Base-by-base conservation (phyloP, 2,113 vertebrate genomes). In the Pluvianellus socialis region DNA sequence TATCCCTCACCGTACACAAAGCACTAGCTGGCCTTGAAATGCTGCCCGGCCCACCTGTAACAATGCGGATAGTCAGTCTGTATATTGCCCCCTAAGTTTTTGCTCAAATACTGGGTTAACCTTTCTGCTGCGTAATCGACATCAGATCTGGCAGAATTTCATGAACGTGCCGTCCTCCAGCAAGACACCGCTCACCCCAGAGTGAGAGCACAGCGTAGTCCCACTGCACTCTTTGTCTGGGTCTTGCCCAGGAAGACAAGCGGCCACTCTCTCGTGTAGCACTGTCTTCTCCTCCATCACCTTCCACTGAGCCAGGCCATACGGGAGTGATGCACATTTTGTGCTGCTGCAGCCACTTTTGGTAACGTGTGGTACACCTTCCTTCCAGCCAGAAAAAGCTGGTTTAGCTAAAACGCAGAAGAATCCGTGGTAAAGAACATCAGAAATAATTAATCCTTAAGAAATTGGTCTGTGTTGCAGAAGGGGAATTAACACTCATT, bases 161-260 rank as follows among this genome's bases (percentile, higher is more conserved):
- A 4, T 17, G 21, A 21, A 24, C 0, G 2, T 40, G 15, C 7
- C 3, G 0, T 53, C 26, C 40, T 82, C 20, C 61, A 55, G 24
- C 32, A 59, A 52, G 35, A 44, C 3, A 1, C 9, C 62, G 28
- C 30, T 73, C 28, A 50, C 13, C 35, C 17, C 30, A 59, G 23
- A 24, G 8, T 22, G 62, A 65, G n/a, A 76, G 9, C 26, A 59
- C 19, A 20, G 20, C 2, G 18, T 30, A 40, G 42, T 35, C 47
- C 61, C 21, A 19, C 56, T 14, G 33, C 20, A 35, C 16, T 59
- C 4, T 56, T 73, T 33, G 49, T 40, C 5, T 30, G 8, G 28
- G 20, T 32, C 45, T 88, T 73, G 55, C 30, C 9, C 30, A 24
- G n/a, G 35, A 44, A 30, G 18, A 27, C 9, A 24, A 22, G 14